Conservation (phyloP, 1,140 invertebrate genomes). For the Drosophila arawakana region DNA sequence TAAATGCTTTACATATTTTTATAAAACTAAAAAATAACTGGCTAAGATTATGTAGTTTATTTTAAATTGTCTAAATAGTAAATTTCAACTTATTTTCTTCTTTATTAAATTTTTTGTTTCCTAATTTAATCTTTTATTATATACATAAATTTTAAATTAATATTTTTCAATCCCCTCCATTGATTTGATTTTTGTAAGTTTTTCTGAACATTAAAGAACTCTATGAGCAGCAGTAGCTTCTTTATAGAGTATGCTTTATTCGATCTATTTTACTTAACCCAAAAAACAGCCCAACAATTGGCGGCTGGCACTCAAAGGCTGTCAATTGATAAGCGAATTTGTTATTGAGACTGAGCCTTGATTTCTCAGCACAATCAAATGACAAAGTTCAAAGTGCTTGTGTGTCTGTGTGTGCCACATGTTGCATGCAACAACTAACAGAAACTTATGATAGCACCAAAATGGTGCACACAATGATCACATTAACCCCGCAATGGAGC, state of each 20-base stretch:
- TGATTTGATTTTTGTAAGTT: no score
- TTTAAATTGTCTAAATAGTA: no score
- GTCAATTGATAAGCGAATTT: constrained; percentile 45
- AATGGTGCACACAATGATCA: constrained; percentile 69
- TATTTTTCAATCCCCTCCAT: no score
- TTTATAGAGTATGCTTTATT: constrained; percentile 7
- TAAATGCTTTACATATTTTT: no score
- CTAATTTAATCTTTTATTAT: no score
- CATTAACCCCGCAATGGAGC: constrained; percentile 67
- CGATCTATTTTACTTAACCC: not conserved
- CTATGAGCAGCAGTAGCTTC: no score
- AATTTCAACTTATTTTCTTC: no score
- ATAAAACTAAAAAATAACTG: no score
- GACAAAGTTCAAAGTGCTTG: constrained; percentile 44
- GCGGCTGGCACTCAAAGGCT: constrained; percentile 35
- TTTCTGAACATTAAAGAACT: no score
- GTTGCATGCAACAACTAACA: constrained; percentile 11
- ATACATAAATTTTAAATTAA: no score
- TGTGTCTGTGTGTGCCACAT: constrained; percentile 1
- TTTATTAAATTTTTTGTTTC: no score
- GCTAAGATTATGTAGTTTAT: no score
- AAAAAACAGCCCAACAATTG: constrained; percentile 2
- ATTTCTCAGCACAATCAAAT: constrained; percentile 48
- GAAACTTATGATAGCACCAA: constrained; percentile 52
- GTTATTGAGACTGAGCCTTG: constrained; percentile 16